phyloP scores from a whole-genome alignment of 1,140 invertebrate species.

The Hycleus phaleratus region DNA sequence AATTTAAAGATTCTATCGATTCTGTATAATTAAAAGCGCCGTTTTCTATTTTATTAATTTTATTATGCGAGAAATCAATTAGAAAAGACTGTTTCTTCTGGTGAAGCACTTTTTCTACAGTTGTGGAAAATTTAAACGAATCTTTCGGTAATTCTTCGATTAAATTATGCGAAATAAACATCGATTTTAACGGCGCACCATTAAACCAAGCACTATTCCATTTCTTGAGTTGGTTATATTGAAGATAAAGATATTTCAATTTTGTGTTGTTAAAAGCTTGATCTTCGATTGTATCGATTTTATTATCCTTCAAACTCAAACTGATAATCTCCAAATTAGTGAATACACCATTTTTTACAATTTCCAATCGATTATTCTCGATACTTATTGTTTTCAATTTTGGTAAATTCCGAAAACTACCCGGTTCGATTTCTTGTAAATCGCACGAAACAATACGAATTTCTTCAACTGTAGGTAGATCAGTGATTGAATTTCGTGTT shows the following conservation, averaged over 20 bases:
- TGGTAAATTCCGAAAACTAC: constrained; percentile 1
- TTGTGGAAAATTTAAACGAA: not conserved
- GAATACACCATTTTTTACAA: constrained; percentile 1
- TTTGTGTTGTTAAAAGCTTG: not conserved
- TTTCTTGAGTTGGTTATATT: not conserved
- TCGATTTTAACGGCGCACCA: not conserved
- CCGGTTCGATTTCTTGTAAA: constrained; percentile 2
- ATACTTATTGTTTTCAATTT: not conserved
- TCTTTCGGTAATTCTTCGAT: not conserved
- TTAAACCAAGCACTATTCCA: constrained; percentile 3
- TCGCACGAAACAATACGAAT: not conserved
- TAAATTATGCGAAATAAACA: not conserved
- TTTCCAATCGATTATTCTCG: not conserved
- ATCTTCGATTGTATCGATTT: not conserved
- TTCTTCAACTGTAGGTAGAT: not conserved
- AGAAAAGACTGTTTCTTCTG: not conserved
- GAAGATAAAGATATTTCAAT: not conserved
- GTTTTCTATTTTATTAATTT: not conserved
- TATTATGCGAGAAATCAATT: not conserved
- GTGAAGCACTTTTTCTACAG: no score
- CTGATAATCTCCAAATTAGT: not conserved
- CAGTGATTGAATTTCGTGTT: not conserved
- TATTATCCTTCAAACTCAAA: constrained; percentile 1
- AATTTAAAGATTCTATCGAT: not conserved
- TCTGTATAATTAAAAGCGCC: not conserved